Evolutionary conservation across 2,113 vertebrate species (phyloP).

Genomic region (Amia ocellicauda): DNA sequence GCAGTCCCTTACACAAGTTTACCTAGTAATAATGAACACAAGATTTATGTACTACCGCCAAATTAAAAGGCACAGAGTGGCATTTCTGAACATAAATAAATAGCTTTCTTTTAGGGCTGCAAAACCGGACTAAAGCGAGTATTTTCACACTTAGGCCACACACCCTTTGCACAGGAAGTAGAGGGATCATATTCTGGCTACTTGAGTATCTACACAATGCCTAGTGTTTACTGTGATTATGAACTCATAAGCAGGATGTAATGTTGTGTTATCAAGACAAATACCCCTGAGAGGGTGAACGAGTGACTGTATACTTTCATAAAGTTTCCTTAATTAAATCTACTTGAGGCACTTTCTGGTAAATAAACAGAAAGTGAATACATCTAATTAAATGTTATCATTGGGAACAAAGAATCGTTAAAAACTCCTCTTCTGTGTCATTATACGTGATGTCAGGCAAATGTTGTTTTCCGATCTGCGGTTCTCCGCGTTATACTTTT

Average conservation of each 20-base stretch:
- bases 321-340: constrained; percentile 72
- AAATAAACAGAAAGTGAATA: constrained; percentile 62
- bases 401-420: constrained; percentile 44
- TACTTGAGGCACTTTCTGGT: constrained; percentile 55
- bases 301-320: constrained; percentile 61
- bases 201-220: too few relatives aligned
- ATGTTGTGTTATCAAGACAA: constrained; percentile 58
- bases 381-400: constrained; percentile 62
- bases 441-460: constrained; percentile 30
- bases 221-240: too few relatives aligned
- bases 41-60: background rate
- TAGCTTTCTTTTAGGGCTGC: too few relatives aligned
- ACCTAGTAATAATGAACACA: background rate
- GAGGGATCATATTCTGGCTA: too few relatives aligned
- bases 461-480: constrained; percentile 23
- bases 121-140: too few relatives aligned
- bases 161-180: too few relatives aligned
- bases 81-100: too few relatives aligned
- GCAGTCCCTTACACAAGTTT: background rate
- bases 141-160: too few relatives aligned
- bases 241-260: constrained; percentile 57
- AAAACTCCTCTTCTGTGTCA: constrained; percentile 31
- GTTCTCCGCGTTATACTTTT: constrained; percentile 1
- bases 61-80: background rate
- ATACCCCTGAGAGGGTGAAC: constrained; percentile 53